phyloP scores from a whole-genome alignment of 2,797 vertebrate genomes.

The Synanceia verrucosa region DNA sequence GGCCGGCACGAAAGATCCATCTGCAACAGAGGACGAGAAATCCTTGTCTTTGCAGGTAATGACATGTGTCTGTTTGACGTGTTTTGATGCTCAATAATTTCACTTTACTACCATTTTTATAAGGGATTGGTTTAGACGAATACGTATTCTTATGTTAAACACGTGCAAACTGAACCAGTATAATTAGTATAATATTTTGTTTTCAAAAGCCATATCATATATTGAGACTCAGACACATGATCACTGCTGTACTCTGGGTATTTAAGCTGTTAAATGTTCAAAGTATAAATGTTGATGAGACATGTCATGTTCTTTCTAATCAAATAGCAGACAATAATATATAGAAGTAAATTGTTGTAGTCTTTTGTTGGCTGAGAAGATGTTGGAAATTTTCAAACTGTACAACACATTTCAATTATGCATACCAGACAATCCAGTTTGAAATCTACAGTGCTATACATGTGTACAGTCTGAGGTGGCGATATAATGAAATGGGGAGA shows the following conservation, averaged over 20 bases:
- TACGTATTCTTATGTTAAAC: not conserved
- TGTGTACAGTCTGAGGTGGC: not conserved
- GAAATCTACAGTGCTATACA: no score
- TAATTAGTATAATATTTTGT: not conserved
- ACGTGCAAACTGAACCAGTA: not conserved
- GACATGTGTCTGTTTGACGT: not conserved
- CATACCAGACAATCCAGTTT: not conserved
- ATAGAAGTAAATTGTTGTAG: not conserved
- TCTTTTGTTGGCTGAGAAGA: not conserved
- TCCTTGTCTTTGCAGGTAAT: conserved; percentile 76
- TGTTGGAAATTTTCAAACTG: no score
- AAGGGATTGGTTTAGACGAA: not conserved
- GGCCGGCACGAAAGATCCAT: conserved; percentile 17
- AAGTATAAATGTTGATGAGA: not conserved
- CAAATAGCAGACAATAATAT: not conserved
- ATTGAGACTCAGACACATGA: not conserved
- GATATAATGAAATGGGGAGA: not conserved
- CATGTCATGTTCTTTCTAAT: not conserved
- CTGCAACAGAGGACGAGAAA: conserved; percentile 53
- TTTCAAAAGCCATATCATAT: not conserved
- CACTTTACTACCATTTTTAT: not conserved
- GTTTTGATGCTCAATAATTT: not conserved
- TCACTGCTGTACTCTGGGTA: not conserved
- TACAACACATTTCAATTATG: no score
- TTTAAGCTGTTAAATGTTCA: not conserved